Percentiles rank a stretch among this genome's conserved stretches.
Evolutionary conservation across 2,113 vertebrate species (phyloP).

Genomic region (Planiliza haematocheilus): DNA sequence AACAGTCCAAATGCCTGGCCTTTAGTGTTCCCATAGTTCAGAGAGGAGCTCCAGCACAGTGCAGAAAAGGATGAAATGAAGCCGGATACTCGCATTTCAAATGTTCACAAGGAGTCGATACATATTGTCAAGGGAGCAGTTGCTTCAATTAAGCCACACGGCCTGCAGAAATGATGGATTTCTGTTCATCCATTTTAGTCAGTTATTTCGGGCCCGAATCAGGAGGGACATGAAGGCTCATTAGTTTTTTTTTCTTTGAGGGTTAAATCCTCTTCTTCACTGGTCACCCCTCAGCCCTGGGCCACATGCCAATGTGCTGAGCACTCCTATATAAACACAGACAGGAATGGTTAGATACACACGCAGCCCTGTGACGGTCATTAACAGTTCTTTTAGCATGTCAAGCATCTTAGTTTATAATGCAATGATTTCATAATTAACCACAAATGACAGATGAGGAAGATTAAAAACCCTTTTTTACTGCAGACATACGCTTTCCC

Average conservation of each 20-base stretch:
- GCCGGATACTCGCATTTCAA: slow-evolving; percentile 68
- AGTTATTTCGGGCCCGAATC: slow-evolving; percentile 50
- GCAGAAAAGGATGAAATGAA: slow-evolving; percentile 60
- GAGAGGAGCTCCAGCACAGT: slow-evolving; percentile 64
- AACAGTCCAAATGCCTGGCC: slow-evolving; percentile 62
- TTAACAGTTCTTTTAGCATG: too few species aligned
- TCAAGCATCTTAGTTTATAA: too few species aligned
- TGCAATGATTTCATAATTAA: too few species aligned
- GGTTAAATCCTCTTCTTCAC: slow-evolving; percentile 65
- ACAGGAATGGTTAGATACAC: slow-evolving; percentile 45
- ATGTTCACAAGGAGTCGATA: slow-evolving; percentile 70
- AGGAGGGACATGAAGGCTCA: slow-evolving; percentile 59
- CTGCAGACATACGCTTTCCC: too few species aligned
- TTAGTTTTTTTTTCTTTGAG: slow-evolving; percentile 40
- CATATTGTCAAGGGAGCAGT: slow-evolving; percentile 58
- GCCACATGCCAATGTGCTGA: slow-evolving; percentile 62
- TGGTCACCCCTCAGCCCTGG: slow-evolving; percentile 44
- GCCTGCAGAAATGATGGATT: slow-evolving; percentile 43
- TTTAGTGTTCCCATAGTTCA: slow-evolving; percentile 73
- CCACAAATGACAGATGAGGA: too few species aligned
- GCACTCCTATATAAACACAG: slow-evolving; percentile 62
- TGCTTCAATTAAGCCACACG: slow-evolving; percentile 56
- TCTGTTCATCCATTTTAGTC: slow-evolving; percentile 58
- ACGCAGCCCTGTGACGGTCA: not conserved
- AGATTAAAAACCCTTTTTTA: too few species aligned